Evolutionary conservation across 2,113 vertebrate species (phyloP).

Genomic region (Mormyrus lacerda): DNA sequence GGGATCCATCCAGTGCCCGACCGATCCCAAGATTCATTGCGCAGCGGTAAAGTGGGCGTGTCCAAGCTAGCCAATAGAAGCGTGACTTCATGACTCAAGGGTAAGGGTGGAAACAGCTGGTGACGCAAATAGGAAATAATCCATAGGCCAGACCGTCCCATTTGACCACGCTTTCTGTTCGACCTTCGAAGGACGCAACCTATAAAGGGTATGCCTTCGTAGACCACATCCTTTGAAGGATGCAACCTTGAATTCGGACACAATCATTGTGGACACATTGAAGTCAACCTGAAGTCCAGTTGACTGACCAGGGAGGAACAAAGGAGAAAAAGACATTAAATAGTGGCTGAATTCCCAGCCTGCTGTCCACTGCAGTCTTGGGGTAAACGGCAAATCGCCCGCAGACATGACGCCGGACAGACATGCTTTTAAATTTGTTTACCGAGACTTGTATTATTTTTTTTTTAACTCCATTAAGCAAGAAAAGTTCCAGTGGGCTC

Average conservation of each 20-base stretch:
- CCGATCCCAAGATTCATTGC: not conserved
- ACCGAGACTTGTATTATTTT: not conserved
- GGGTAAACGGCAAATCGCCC: not conserved
- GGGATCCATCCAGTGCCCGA: not conserved
- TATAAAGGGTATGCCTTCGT: too few relatives aligned
- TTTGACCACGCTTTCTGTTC: too few relatives aligned
- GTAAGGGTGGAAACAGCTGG: too few relatives aligned
- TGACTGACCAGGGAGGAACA: not conserved
- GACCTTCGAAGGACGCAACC: too few relatives aligned
- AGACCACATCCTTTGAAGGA: not conserved
- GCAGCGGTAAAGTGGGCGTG: not conserved
- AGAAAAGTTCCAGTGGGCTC: not conserved
- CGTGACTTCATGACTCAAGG: too few relatives aligned
- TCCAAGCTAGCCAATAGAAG: too few relatives aligned
- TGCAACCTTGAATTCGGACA: not conserved
- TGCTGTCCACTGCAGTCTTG: not conserved
- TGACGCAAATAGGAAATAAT: too few relatives aligned
- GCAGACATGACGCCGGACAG: not conserved
- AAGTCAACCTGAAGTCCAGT: not conserved
- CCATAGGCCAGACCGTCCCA: too few relatives aligned
- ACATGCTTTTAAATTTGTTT: not conserved
- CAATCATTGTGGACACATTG: not conserved
- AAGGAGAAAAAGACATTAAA: not conserved
- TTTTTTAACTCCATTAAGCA: not conserved
- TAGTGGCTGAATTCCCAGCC: not conserved